Conservation (phyloP, 2,797 vertebrate species). For the Basileuterus tristriatus region DNA sequence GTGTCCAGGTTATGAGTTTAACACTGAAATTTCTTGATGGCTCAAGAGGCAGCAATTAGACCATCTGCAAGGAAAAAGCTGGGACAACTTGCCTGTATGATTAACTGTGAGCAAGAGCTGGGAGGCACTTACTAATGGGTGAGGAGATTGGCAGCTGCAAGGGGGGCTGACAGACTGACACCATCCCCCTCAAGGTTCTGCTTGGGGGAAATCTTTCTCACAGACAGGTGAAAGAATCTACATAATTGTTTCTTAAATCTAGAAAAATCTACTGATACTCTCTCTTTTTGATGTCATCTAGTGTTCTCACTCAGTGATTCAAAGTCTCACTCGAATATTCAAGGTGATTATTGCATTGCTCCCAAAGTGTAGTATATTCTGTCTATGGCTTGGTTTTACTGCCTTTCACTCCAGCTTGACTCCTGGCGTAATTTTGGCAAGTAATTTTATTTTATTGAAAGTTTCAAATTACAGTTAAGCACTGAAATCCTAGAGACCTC, state of each 20-base stretch:
- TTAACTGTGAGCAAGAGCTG: background rate
- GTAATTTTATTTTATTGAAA: background rate
- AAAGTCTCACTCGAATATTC: background rate
- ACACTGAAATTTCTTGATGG: background rate
- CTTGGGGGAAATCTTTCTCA: background rate
- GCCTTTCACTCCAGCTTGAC: background rate
- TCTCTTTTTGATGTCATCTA: background rate
- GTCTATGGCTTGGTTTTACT: background rate
- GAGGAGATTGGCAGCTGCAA: background rate
- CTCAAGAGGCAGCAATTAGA: background rate
- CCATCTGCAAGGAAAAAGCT: background rate
- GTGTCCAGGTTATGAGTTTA: background rate
- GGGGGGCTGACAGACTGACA: background rate
- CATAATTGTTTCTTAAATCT: background rate
- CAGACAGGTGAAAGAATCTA: background rate
- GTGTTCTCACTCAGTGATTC: background rate
- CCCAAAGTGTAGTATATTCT: background rate
- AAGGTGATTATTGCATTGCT: background rate
- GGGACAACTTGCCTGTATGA: background rate
- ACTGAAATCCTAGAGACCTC: background rate
- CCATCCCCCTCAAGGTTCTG: background rate
- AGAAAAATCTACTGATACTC: background rate
- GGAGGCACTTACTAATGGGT: background rate
- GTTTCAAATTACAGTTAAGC: background rate
- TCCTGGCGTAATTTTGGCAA: background rate